phyloP scores from a whole-genome alignment of 1,140 invertebrate genomes.

The Himalopsyche phryganea region DNA sequence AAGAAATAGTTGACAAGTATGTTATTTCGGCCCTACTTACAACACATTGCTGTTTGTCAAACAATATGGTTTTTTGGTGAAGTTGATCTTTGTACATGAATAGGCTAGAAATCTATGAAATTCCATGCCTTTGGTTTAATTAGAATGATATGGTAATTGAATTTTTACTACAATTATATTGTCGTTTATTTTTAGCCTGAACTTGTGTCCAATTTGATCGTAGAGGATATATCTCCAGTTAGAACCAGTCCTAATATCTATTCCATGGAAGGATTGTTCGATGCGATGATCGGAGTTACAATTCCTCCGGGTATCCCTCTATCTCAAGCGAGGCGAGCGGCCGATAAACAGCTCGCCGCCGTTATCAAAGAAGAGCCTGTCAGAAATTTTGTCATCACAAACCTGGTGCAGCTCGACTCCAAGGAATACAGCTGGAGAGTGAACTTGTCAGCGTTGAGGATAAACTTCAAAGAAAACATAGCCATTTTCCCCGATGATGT shows the following conservation, averaged over 20 bases:
- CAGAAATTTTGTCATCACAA: slow-evolving; percentile 73
- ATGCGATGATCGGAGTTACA: slow-evolving; percentile 59
- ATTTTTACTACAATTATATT: too few species aligned
- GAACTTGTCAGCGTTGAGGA: slow-evolving; percentile 67
- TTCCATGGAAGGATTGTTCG: slow-evolving; percentile 62
- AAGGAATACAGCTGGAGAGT: slow-evolving; percentile 68
- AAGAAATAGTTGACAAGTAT: too few species aligned
- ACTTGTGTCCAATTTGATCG: slow-evolving; percentile 71
- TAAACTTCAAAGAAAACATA: slow-evolving; percentile 64
- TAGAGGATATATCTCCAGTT: slow-evolving; percentile 82
- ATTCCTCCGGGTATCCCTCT: slow-evolving; percentile 59
- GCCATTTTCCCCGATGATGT: slow-evolving; percentile 57
- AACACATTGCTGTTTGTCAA: too few species aligned
- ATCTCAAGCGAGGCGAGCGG: slow-evolving; percentile 60
- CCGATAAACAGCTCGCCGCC: slow-evolving; percentile 46
- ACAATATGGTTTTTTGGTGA: too few species aligned
- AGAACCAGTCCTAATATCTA: slow-evolving; percentile 60
- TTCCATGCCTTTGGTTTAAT: too few species aligned
- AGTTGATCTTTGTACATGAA: too few species aligned
- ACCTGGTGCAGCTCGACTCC: slow-evolving; percentile 63
- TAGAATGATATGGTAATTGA: too few species aligned
- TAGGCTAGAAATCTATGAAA: too few species aligned
- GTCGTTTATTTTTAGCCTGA: slow-evolving; percentile 67
- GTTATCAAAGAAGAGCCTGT: slow-evolving; percentile 45
- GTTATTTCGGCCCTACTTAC: too few species aligned